Conservation (phyloP, 1,140 invertebrate genomes). For the Eurytemora carolleeae region DNA sequence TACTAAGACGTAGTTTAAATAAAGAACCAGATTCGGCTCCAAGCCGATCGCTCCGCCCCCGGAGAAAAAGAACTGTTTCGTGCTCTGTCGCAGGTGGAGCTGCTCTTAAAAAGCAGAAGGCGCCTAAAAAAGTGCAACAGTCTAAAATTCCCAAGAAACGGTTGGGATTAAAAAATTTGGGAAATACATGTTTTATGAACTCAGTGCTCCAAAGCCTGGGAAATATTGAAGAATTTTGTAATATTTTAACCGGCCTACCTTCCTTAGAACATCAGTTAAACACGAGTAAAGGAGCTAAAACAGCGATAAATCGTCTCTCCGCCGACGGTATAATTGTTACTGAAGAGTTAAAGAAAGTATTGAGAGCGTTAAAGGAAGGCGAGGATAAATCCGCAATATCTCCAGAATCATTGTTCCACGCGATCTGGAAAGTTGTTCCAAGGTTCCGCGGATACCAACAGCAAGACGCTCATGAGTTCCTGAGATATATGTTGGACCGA, state of each 20-base stretch:
- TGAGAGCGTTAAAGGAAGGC: constrained; percentile 48
- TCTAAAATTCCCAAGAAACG: constrained; percentile 32
- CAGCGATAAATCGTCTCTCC: constrained; percentile 38
- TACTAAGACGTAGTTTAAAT: constrained; percentile 13
- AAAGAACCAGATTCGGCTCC: background rate
- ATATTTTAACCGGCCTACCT: constrained; percentile 55
- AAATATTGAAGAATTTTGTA: constrained; percentile 63
- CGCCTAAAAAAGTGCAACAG: background rate
- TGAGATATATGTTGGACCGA: constrained; percentile 56
- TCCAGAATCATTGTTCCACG: constrained; percentile 54
- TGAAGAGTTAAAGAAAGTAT: constrained; percentile 53
- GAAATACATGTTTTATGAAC: constrained; percentile 78
- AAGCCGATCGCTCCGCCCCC: constrained; percentile 3
- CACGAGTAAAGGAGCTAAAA: constrained; percentile 30
- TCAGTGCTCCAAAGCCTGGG: constrained; percentile 62
- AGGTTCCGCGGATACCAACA: constrained; percentile 65
- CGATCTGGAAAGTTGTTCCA: constrained; percentile 68
- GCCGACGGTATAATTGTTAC: constrained; percentile 42
- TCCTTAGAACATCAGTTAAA: constrained; percentile 38
- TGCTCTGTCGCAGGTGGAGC: background rate
- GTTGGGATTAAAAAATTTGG: constrained; percentile 57
- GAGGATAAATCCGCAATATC: constrained; percentile 49
- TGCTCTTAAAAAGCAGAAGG: background rate
- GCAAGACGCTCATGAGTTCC: constrained; percentile 66
- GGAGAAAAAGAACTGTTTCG: background rate